Percentiles rank a stretch among this genome's conserved stretches.
Conservation (phyloP, 2,888 invertebrate species). For the Phalera bucephala region DNA sequence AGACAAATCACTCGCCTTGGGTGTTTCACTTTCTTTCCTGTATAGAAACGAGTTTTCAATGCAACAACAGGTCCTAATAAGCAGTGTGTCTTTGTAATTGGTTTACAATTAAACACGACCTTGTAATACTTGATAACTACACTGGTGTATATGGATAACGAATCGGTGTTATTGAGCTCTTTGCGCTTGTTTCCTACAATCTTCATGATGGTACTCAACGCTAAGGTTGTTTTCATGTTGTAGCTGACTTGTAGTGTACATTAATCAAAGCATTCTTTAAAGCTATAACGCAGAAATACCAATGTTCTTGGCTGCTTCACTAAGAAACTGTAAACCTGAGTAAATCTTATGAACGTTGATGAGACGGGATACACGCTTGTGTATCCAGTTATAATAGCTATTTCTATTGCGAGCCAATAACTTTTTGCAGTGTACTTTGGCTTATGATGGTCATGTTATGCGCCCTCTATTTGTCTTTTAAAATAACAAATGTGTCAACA, state of each 20-base stretch:
- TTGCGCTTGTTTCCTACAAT: conserved; percentile 42
- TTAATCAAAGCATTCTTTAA: conserved; percentile 9
- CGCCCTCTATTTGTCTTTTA: conserved; percentile 57
- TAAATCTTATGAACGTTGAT: conserved; percentile 32
- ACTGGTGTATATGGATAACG: conserved; percentile 24
- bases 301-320: conserved; percentile 30
- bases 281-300: conserved; percentile 13
- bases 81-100: conserved; percentile 9
- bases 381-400: conserved; percentile 38
- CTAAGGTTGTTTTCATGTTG: conserved; percentile 29
- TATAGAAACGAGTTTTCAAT: conserved; percentile 1
- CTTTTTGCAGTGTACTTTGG: conserved; percentile 41
- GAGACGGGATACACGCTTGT: conserved; percentile 33
- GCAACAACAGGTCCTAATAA: neutral
- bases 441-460: conserved; percentile 25
- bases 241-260: conserved; percentile 23
- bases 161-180: conserved; percentile 45
- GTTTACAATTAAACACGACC: conserved; percentile 23
- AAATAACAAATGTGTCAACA: conserved; percentile 51
- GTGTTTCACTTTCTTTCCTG: conserved; percentile 34
- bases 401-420: conserved; percentile 43
- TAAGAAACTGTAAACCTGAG: conserved; percentile 37
- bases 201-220: conserved; percentile 31
- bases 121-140: conserved; percentile 28
- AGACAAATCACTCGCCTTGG: conserved; percentile 21